These are phyloP conservation scores for Pyrrhopygopsis socrates DNA, from an alignment of 2,888 invertebrate species.

Conservation along the genomic window DNA sequence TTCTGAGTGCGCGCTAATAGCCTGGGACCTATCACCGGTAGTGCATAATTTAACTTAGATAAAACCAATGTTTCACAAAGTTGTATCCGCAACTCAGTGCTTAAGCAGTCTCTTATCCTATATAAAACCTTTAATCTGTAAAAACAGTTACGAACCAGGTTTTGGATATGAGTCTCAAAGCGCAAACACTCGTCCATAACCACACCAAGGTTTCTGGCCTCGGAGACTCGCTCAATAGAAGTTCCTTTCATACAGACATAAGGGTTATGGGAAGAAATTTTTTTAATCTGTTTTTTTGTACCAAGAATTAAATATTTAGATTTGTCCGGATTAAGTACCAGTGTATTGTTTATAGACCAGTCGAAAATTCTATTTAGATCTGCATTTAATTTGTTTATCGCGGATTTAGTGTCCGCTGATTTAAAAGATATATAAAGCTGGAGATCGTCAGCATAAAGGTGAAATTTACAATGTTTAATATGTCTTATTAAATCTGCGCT, in stretches of 20 bases:
- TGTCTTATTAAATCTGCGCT: slow-evolving; percentile 32
- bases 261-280: neutral
- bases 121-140: too few species aligned
- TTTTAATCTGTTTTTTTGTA: slow-evolving; percentile 3
- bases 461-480: slow-evolving; percentile 44
- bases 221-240: slow-evolving; percentile 35
- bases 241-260: neutral
- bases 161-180: slow-evolving; percentile 51
- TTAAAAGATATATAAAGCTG: too few species aligned
- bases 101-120: too few species aligned
- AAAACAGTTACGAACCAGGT: too few species aligned
- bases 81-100: too few species aligned
- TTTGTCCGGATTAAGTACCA: slow-evolving; percentile 53
- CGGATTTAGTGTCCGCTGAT: slow-evolving; percentile 18
- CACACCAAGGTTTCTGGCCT: slow-evolving; percentile 60
- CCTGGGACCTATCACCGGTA: too few species aligned
- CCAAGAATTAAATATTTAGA: slow-evolving; percentile 53
- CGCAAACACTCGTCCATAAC: slow-evolving; percentile 59
- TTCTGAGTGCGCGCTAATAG: too few species aligned
- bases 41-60: too few species aligned
- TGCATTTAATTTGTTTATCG: slow-evolving; percentile 16
- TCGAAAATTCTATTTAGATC: slow-evolving; percentile 31
- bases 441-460: slow-evolving; percentile 53
- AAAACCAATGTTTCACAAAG: too few species aligned
- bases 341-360: slow-evolving; percentile 37